Base-by-base conservation (phyloP, 2,888 invertebrate species). In the Eupithecia centaureata region DNA sequence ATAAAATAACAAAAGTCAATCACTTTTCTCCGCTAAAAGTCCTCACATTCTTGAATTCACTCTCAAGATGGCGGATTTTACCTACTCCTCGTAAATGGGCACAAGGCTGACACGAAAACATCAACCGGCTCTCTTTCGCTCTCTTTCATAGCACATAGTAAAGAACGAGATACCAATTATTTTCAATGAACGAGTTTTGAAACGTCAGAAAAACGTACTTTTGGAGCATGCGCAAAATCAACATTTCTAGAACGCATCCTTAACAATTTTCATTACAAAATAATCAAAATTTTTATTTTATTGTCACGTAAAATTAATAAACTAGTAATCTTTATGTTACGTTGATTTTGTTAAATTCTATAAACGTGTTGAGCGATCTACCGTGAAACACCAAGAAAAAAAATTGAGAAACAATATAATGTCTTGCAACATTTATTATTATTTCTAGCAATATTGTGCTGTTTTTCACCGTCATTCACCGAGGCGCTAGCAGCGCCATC, bases 51-150 rank as follows among this genome's bases (percentile, higher is more conserved):
- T 94, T 94, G 91, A 94, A 94, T 93, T 92, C 91, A 92, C 91
- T 94, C 94, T 94, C 94, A 94, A 94, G 94, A 94, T 94, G 94
- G 94, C 94, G 94, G 93, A 94, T 90, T 91, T 92, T 92, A 92
- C 91, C 90, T 91, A 92, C 92, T 90, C 91, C 89, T 91, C 90
- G 89, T 90, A 92, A 93, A 94, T 93, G 92, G 90, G 92, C 87
- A 93, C 93, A 93, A 93, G 92, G 93, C 94, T 93, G 93, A 92
- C 93, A 92, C 92, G 92, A 93, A 93, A 93, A 92, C 92, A 92
- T 93, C 90, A 92, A 91, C 91, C 88, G 89, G 89, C 91, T 87
- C 90, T 91, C 84, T 87, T 86, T 86, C 88, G 86, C 85, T 90
- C 91, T 82, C 87, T 90, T 89, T 92, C 89, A 85, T 86, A 88